Evolutionary conservation across 2,888 invertebrate species (phyloP).

Genomic region (Cheilosia impressa): DNA sequence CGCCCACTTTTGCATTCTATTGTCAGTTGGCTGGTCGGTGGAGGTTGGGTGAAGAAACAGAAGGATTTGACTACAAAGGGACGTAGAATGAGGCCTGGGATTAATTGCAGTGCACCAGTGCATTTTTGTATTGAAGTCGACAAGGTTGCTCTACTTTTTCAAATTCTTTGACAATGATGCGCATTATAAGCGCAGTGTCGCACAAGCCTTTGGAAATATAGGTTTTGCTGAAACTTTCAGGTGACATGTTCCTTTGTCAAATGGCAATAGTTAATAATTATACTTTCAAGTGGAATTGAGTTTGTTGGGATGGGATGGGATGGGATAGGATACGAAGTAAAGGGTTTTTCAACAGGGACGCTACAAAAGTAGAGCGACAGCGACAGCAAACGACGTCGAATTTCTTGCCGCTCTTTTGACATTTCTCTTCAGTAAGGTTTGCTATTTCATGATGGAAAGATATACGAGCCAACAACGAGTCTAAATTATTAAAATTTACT

Average conservation of each 20-base stretch:
- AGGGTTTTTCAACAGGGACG: no score
- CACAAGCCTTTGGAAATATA: slow-evolving; percentile 3
- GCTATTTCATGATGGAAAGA: no score
- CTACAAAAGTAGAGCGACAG: no score
- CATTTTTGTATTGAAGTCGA: slow-evolving; percentile 49
- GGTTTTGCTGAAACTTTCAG: slow-evolving; percentile 23
- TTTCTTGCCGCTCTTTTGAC: no score
- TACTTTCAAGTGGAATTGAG: no score
- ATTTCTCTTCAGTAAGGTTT: no score
- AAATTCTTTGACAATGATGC: slow-evolving; percentile 28
- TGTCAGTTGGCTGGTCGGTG: slow-evolving; percentile 23
- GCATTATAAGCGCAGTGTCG: not conserved
- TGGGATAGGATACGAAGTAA: no score
- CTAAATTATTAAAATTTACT: no score
- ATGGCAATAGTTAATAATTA: not conserved
- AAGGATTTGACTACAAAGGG: not conserved
- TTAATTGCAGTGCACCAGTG: slow-evolving; percentile 66
- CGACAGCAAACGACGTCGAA: no score
- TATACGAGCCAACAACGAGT: no score
- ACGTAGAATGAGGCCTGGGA: slow-evolving; percentile 34
- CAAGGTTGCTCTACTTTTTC: slow-evolving; percentile 63
- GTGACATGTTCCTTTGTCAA: slow-evolving; percentile 26
- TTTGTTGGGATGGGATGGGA: no score
- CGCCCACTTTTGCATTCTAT: slow-evolving; percentile 65
- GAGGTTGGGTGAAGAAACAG: not conserved